These are phyloP conservation scores for Araneus ventricosus DNA, from an alignment of 1,140 invertebrate species.

Conservation along the genomic window DNA sequence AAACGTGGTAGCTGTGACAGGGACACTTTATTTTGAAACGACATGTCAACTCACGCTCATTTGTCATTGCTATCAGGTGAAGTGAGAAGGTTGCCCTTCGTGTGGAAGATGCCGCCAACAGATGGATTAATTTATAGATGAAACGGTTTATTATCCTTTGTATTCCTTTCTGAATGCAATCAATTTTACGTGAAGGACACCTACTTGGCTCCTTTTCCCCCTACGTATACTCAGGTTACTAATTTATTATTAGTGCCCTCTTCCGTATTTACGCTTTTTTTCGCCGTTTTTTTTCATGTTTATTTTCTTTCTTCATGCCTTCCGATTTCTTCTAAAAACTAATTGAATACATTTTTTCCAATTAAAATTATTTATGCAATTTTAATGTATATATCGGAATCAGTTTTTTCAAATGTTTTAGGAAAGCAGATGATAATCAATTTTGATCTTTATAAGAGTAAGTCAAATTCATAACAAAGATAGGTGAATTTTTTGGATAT, in stretches of 20 bases:
- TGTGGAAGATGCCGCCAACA: not conserved
- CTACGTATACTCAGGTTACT: not conserved
- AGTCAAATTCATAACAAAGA: too few species aligned
- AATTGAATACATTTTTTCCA: not conserved
- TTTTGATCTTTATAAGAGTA: too few species aligned
- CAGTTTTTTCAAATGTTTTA: too few species aligned
- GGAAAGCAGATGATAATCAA: too few species aligned
- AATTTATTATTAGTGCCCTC: conserved; percentile 33
- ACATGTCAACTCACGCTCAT: not conserved
- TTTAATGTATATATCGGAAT: too few species aligned
- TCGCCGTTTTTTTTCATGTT: not conserved
- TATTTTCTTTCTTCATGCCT: not conserved
- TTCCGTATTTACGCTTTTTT: not conserved
- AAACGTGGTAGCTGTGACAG: too few species aligned
- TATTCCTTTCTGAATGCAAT: not conserved
- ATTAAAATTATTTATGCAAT: not conserved
- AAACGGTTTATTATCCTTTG: not conserved
- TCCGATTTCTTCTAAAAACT: not conserved
- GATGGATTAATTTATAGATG: conserved; percentile 10
- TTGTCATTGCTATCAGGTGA: not conserved
- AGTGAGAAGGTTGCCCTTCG: conserved; percentile 22
- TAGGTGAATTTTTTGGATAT: too few species aligned
- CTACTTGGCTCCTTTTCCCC: conserved; percentile 28
- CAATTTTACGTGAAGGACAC: conserved; percentile 37
- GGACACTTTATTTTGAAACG: too few species aligned